Base-by-base conservation (phyloP, 2,113 vertebrate species). In the Azemiops feae region DNA sequence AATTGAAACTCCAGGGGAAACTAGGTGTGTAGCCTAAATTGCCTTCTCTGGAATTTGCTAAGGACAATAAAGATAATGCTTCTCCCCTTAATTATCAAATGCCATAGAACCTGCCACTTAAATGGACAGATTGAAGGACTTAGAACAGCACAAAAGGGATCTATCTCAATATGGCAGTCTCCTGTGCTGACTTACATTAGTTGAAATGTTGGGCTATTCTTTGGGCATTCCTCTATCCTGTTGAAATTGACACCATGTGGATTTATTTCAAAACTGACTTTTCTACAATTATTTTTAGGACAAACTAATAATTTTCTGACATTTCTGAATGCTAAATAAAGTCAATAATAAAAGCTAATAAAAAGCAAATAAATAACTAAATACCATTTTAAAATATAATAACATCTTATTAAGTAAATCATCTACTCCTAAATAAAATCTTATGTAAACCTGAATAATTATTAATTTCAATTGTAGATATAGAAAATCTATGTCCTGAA, bases 271-370 rank as follows among this genome's bases (percentile, higher is more conserved):
- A 53, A 55, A 25, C 25, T 57, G 88, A 1, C 55, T 93, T 93
- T 91, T 90, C 8, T 1, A 0, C 45, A 25, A 4, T 87, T 22
- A 55, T 54, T 12, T 92, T 87, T 93, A 86, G 74, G 45, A 91
- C 92, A 92, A 45, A 95, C 58, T 14, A 96, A 69, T 34, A 14
- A 81, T 89, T 95, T 96, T 94, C 88, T 92, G 43, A n/a, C 90
- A 92, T 60, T 87, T 96, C 2, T 12, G 93, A 94, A 91, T 69
- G 52, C 69, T 91, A 57, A 92, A 43, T 54, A 50, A 86, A 85
- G 34, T 69, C 30, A 69, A 22, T 25, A 55, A 45, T 74, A 89
- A 88, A 81, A 55, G 3, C 16, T 52, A 64, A 64, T 20, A 30
- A 9, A 85, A 91, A 91, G 52, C 34, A 52, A 87, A 53, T 39